Conservation (phyloP, 2,113 vertebrate species). For the Turdus rufiventris region DNA sequence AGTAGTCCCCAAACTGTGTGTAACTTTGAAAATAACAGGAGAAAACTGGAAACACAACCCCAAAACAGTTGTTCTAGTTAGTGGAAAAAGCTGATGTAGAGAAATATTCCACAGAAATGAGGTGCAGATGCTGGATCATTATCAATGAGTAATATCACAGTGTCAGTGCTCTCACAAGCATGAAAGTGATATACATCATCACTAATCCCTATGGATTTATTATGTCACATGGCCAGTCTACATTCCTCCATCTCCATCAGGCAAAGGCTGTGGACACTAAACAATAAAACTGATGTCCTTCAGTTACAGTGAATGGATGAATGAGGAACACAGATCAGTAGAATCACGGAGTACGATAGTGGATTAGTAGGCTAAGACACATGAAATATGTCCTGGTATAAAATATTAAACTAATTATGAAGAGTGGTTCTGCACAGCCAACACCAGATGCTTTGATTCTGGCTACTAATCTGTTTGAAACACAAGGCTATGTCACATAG, state of each 20-base stretch:
- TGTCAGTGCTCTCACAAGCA: slow-evolving; percentile 35
- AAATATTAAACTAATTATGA: slow-evolving; percentile 60
- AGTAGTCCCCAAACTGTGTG: neutral
- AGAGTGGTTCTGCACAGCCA: slow-evolving; percentile 45
- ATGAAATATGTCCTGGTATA: slow-evolving; percentile 20
- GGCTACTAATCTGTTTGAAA: slow-evolving; percentile 26
- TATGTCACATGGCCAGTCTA: neutral
- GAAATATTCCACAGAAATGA: slow-evolving; percentile 13
- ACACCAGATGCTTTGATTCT: slow-evolving; percentile 54
- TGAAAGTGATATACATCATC: slow-evolving; percentile 38
- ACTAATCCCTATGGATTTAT: slow-evolving; percentile 32
- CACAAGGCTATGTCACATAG: neutral
- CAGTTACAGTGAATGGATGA: neutral
- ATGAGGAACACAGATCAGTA: neutral
- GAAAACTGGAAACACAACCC: neutral
- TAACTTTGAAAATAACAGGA: neutral
- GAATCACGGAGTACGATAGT: neutral
- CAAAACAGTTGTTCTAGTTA: neutral
- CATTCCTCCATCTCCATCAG: neutral
- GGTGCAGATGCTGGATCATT: slow-evolving; percentile 43
- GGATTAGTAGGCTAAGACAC: neutral
- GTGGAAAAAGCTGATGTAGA: neutral
- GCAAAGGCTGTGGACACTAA: neutral
- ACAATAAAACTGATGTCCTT: neutral
- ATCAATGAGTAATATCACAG: slow-evolving; percentile 25